Conservation (phyloP, 2,888 invertebrate genomes). For the Amblyteles armatorius region DNA sequence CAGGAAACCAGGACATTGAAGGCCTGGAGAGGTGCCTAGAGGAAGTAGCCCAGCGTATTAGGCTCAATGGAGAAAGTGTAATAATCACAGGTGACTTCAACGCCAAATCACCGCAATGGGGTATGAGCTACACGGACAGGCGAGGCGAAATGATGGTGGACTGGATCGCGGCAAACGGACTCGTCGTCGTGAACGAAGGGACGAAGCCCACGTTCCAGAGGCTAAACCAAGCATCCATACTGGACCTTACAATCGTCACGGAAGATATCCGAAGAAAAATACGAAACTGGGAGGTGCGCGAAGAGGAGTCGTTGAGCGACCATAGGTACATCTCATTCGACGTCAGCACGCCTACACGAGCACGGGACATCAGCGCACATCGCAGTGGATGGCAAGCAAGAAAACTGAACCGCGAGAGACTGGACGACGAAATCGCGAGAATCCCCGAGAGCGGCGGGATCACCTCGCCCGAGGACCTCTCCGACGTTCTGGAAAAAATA, state of each 20-base stretch:
- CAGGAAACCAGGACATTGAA: constrained; percentile 30
- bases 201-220: constrained; percentile 64
- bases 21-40: constrained; percentile 53
- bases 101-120: constrained; percentile 68
- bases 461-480: neutral
- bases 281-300: constrained; percentile 57
- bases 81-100: constrained; percentile 58
- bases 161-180: constrained; percentile 57
- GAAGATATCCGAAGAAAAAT: constrained; percentile 27
- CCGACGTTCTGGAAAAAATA: constrained; percentile 4
- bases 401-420: constrained; percentile 7
- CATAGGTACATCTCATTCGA: constrained; percentile 64
- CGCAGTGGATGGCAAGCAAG: neutral
- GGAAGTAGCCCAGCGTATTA: constrained; percentile 50
- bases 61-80: constrained; percentile 32
- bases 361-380: neutral
- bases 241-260: constrained; percentile 66
- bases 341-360: neutral
- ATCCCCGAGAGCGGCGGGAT: neutral
- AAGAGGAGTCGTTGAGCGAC: constrained; percentile 65
- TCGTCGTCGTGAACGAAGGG: constrained; percentile 52
- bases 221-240: constrained; percentile 60
- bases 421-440: constrained; percentile 11
- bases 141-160: constrained; percentile 59
- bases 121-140: constrained; percentile 52